Base-by-base conservation (phyloP, 2,888 invertebrate genomes). In the Sminthurinus aureus region DNA sequence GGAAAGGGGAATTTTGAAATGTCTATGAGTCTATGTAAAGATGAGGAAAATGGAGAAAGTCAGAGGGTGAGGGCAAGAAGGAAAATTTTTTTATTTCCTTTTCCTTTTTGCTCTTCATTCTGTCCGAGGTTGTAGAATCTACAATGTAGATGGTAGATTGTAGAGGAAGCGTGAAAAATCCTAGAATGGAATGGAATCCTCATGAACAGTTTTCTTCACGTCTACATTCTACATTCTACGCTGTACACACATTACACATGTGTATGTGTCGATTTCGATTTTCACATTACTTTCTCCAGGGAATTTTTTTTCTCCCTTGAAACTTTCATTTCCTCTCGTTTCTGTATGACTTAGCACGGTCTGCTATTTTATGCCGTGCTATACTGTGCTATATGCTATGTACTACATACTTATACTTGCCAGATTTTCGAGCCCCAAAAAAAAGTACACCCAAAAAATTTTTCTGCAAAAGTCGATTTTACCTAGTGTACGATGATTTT, bases 241-340 rank as follows among this genome's bases (percentile, higher is more conserved):
- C 67, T n/a, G n/a, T 20, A 20, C 67, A 20, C 67, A 38, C 38
- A 38, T 38, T 38, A 38, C 38, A 38, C 38, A 38, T 38, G 38
- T 38, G 38, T 38, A 38, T 38, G 38, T 66, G 66, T 78, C 26
- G 71, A 71, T 20, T 80, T 80, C 71, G 80, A 80, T 71, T 71
- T 80, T 69, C 51, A 51, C 80, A 71, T 80, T 80, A 51, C 80
- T 80, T 80, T 52, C 79, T 79, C 79, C n/a, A 18, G 71, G 80
- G 69, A 80, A 80, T 80, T 80, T 80, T 51, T 73, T 67, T 78
- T 51, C 13, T 79, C 79, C 51, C 11, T 80, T 71, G 80, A 67
- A 80, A 80, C 80, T 80, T 80, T 80, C 80, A 80, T 80, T 80
- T 80, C 80, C 80, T 58, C 80, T 24, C 71, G 1, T 38, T 38